Conservation (phyloP, 2,113 vertebrate species). For the Barbus barbus region DNA sequence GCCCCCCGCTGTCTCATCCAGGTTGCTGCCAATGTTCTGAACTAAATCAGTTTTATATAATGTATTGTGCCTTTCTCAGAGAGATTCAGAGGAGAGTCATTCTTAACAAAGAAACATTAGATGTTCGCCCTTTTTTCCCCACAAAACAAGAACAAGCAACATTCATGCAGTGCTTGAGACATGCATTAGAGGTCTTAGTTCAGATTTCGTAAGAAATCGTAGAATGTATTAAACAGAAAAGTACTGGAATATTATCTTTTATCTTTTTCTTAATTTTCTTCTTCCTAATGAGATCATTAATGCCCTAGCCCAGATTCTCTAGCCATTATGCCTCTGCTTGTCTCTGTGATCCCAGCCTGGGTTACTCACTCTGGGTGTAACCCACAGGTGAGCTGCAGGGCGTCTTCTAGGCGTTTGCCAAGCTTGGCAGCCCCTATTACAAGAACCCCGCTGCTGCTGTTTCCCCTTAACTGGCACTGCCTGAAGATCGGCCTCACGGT, state of each 20-base stretch:
- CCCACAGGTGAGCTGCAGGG: constrained; percentile 35
- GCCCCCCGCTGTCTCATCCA: constrained; percentile 31
- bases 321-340: not conserved
- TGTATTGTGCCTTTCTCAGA: constrained; percentile 31
- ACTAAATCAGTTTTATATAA: constrained; percentile 44
- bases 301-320: constrained; percentile 20
- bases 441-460: constrained; percentile 28
- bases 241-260: not conserved
- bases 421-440: constrained; percentile 6
- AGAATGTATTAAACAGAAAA: not conserved
- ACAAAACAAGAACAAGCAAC: constrained; percentile 4
- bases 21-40: constrained; percentile 29
- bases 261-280: constrained; percentile 1
- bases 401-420: constrained; percentile 12
- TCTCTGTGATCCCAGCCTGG: constrained; percentile 16
- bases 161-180: not conserved
- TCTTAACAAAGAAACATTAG: constrained; percentile 32
- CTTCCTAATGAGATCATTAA: constrained; percentile 33
- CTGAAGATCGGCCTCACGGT: constrained; percentile 42
- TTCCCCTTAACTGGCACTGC: constrained; percentile 31
- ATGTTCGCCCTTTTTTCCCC: not conserved
- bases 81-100: constrained; percentile 35
- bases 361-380: constrained; percentile 27
- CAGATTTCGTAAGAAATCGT: not conserved
- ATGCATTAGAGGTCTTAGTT: not conserved